phyloP scores from a whole-genome alignment of 2,888 invertebrate genomes.

The Caenorhabditis panamensis region DNA sequence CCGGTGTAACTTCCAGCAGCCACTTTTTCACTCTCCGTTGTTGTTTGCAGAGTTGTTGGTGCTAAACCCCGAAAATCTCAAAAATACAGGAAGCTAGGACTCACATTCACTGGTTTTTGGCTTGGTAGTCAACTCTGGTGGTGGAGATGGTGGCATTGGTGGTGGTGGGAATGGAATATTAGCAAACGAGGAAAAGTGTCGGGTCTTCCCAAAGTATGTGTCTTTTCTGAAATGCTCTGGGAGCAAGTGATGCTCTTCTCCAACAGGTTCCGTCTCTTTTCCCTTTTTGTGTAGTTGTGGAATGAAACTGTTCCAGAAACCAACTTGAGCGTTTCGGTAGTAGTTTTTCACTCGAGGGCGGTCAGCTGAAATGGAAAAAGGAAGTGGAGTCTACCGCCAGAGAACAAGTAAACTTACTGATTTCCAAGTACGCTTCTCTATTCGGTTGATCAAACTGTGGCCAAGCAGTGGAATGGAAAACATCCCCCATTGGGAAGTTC shows the following conservation, averaged over 20 bases:
- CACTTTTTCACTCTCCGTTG: constrained; percentile 51
- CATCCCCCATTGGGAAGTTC: constrained; percentile 75
- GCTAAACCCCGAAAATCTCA: too few relatives aligned
- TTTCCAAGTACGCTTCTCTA: constrained; percentile 80
- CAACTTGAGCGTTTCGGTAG: constrained; percentile 79
- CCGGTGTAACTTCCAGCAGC: constrained; percentile 55
- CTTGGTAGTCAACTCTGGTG: constrained; percentile 67
- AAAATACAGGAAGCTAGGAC: too few relatives aligned
- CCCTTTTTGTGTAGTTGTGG: constrained; percentile 77
- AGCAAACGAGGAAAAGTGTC: constrained; percentile 74
- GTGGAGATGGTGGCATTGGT: constrained; percentile 79
- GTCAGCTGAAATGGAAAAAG: constrained; percentile 66
- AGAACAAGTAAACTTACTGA: constrained; percentile 65
- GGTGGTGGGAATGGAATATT: constrained; percentile 80
- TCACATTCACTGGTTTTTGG: constrained; percentile 62
- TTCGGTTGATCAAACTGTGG: constrained; percentile 78
- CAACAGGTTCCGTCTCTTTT: constrained; percentile 59
- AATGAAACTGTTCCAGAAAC: constrained; percentile 80
- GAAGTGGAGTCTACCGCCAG: too few relatives aligned
- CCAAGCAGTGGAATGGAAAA: constrained; percentile 78
- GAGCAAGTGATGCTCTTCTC: constrained; percentile 50
- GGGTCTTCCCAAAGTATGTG: constrained; percentile 78
- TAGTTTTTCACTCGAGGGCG: constrained; percentile 79
- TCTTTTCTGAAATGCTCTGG: constrained; percentile 68
- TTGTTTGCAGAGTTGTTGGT: constrained; percentile 48